Evolutionary conservation across 2,113 vertebrate species (phyloP).

Genomic region (Meleagris gallopavo): DNA sequence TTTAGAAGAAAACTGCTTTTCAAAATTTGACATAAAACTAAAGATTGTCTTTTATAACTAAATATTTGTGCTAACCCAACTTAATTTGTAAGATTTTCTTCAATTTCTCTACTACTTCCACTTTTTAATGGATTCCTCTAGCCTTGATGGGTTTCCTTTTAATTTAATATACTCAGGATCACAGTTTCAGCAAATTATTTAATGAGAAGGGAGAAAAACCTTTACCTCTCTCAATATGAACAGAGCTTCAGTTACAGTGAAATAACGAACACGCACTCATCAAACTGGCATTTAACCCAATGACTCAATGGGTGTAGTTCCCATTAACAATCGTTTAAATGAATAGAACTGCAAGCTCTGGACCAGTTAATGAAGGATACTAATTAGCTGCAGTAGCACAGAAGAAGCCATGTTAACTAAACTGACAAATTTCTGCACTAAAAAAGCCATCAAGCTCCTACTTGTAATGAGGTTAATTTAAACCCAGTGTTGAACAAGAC

Average conservation of each 20-base stretch:
- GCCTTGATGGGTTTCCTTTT: slow-evolving; percentile 20
- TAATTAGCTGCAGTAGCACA: slow-evolving; percentile 69
- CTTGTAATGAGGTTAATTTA: slow-evolving; percentile 72
- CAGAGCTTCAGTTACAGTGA: slow-evolving; percentile 36
- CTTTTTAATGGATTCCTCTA: slow-evolving; percentile 19
- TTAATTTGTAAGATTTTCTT: slow-evolving; percentile 32
- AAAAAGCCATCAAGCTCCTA: slow-evolving; percentile 58
- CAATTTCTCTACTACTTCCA: neutral
- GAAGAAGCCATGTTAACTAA: slow-evolving; percentile 65
- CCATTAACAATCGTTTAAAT: slow-evolving; percentile 60
- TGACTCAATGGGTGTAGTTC: slow-evolving; percentile 10
- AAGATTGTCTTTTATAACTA: slow-evolving; percentile 1
- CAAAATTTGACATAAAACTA: neutral
- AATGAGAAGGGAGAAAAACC: slow-evolving; percentile 10
- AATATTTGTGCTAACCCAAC: neutral
- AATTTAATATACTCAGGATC: slow-evolving; percentile 25
- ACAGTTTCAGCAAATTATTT: slow-evolving; percentile 52
- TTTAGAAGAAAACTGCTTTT: neutral
- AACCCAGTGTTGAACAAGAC: slow-evolving; percentile 57
- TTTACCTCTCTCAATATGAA: slow-evolving; percentile 13
- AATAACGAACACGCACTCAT: slow-evolving; percentile 54
- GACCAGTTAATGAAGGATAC: slow-evolving; percentile 58
- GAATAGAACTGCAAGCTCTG: slow-evolving; percentile 52
- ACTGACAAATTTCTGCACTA: slow-evolving; percentile 35
- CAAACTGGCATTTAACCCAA: slow-evolving; percentile 68